Conservation (phyloP, 2,888 invertebrate species). For the Lasioglossum calceatum region DNA sequence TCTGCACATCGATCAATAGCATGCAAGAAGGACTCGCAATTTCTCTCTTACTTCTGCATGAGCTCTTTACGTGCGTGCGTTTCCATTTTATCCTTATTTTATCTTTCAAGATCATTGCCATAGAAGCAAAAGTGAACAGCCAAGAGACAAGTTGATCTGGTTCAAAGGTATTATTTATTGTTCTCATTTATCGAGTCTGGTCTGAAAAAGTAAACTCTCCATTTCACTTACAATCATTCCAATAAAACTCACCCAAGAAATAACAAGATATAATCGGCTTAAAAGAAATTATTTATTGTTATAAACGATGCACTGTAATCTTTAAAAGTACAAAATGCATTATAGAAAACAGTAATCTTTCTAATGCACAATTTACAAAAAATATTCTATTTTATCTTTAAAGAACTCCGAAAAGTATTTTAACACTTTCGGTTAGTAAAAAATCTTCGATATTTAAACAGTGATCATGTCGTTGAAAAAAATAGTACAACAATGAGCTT, state of each 20-base stretch:
- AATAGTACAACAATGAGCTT: too few species aligned
- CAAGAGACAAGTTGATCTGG: not conserved
- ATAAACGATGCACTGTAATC: not conserved
- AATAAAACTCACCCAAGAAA: not conserved
- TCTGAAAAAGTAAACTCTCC: not conserved
- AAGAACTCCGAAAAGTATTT: not conserved
- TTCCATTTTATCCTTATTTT: conserved; percentile 7
- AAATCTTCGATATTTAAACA: not conserved
- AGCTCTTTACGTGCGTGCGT: not conserved
- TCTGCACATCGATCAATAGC: not conserved
- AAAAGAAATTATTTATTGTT: not conserved
- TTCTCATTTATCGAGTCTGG: not conserved
- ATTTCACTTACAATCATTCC: not conserved
- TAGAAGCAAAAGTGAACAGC: conserved; percentile 18
- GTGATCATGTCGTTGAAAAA: too few species aligned
- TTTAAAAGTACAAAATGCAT: not conserved
- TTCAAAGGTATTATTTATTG: not conserved
- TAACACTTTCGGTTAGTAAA: not conserved
- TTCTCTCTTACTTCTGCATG: not conserved
- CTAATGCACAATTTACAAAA: too few species aligned
- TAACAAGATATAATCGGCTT: not conserved
- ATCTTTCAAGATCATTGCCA: not conserved
- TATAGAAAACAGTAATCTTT: too few species aligned
- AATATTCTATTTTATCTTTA: not conserved
- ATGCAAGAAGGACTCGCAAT: not conserved